Percentiles rank a stretch among this genome's conserved stretches.
phyloP scores from a whole-genome alignment of 2,113 vertebrate genomes.

The Zapus hudsonius region DNA sequence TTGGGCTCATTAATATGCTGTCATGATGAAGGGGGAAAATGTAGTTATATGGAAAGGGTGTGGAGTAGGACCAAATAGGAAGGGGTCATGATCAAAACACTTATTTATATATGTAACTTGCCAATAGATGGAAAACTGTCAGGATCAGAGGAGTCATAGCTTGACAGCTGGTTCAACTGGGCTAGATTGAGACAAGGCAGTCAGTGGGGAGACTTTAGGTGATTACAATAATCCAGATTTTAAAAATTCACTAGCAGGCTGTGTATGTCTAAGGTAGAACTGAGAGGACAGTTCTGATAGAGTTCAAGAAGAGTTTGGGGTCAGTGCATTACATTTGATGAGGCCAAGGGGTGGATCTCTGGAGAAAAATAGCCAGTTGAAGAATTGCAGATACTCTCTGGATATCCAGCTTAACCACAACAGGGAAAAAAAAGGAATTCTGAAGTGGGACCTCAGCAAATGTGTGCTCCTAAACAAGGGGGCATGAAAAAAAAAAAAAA shows the following conservation, averaged over 20 bases:
- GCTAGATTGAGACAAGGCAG: neutral
- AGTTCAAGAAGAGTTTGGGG: accelerated
- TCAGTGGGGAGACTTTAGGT: neutral
- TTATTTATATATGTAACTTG: too few species aligned
- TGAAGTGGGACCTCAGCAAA: neutral
- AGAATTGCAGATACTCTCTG: neutral
- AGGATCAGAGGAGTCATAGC: too few species aligned
- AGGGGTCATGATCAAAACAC: too few species aligned
- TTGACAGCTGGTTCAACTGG: too few species aligned
- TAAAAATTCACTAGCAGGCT: neutral
- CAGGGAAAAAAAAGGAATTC: neutral
- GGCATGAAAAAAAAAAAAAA: neutral
- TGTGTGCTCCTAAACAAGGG: neutral
- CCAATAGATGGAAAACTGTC: too few species aligned
- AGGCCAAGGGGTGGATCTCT: neutral
- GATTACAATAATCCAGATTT: neutral
- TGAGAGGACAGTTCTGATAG: neutral
- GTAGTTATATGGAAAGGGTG: too few species aligned
- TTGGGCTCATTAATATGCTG: too few species aligned
- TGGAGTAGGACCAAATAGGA: too few species aligned
- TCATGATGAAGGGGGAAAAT: too few species aligned
- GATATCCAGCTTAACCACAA: neutral
- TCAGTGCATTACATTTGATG: neutral
- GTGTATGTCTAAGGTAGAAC: neutral
- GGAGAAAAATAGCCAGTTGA: neutral